These are phyloP conservation scores for Masnerella sp. DNA, from an alignment of 2,888 invertebrate species.

Conservation along the genomic window DNA sequence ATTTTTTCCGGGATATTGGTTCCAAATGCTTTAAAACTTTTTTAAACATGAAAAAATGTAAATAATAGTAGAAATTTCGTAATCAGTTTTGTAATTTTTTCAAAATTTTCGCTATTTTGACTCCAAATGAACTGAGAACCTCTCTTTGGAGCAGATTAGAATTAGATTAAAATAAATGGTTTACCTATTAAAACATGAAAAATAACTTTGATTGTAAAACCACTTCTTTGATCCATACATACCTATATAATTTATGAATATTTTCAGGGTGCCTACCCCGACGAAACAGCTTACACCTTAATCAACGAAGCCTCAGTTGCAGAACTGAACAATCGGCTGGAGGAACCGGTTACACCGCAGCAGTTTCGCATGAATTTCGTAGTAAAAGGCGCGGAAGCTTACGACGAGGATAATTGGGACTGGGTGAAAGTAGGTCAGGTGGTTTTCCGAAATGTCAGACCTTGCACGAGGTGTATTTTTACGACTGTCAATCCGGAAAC, in stretches of 20 bases:
- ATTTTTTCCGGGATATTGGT: too few relatives aligned
- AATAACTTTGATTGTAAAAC: too few relatives aligned
- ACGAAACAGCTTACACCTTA: conserved; percentile 84
- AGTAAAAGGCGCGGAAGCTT: conserved; percentile 80
- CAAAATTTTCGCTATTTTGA: too few relatives aligned
- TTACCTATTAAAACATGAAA: too few relatives aligned
- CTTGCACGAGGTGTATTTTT: conserved; percentile 85
- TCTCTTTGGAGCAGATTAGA: too few relatives aligned
- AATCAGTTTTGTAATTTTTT: too few relatives aligned
- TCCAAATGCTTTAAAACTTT: too few relatives aligned
- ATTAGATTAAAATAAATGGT: too few relatives aligned
- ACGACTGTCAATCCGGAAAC: conserved; percentile 85
- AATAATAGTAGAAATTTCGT: too few relatives aligned
- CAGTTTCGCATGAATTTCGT: conserved; percentile 86
- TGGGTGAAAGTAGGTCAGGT: conserved; percentile 84
- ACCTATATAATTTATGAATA: not conserved
- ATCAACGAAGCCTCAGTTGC: conserved; percentile 83
- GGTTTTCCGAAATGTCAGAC: conserved; percentile 82
- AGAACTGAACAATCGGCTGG: conserved; percentile 82
- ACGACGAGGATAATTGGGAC: conserved; percentile 85
- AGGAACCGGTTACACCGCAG: conserved; percentile 78
- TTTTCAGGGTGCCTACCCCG: conserved; percentile 82
- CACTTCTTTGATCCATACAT: too few relatives aligned
- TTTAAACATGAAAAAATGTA: too few relatives aligned
- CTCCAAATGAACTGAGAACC: too few relatives aligned